phyloP scores from a whole-genome alignment of 2,888 invertebrate genomes.

The Lasioglossum pauxillum region DNA sequence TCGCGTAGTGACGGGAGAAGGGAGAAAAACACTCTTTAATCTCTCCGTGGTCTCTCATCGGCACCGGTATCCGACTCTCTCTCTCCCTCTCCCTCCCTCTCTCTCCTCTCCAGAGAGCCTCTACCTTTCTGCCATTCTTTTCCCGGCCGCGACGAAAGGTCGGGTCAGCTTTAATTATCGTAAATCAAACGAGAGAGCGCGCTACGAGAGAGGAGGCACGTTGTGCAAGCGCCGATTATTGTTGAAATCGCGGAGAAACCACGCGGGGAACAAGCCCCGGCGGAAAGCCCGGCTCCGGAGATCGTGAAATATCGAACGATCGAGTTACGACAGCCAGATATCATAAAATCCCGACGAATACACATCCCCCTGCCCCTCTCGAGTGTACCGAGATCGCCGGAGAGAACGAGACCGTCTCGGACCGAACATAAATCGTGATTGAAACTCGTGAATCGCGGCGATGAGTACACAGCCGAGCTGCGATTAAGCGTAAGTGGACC shows the following conservation, averaged over 20 bases:
- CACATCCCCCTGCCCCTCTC: neutral
- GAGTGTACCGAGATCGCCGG: neutral
- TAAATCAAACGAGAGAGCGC: constrained; percentile 80
- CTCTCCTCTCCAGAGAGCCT: neutral
- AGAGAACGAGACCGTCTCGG: neutral
- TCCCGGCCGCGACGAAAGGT: constrained; percentile 77
- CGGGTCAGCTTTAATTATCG: constrained; percentile 83
- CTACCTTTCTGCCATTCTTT: constrained; percentile 50
- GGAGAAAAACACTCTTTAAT: constrained; percentile 62
- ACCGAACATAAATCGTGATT: neutral
- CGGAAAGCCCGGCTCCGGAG: constrained; percentile 18
- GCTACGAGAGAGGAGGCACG: constrained; percentile 46
- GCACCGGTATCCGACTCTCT: constrained; percentile 23
- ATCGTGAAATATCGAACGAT: constrained; percentile 71
- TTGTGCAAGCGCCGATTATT: constrained; percentile 74
- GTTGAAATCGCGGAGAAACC: constrained; percentile 74
- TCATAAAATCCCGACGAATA: neutral
- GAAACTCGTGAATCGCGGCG: neutral
- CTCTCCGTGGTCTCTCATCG: constrained; percentile 66
- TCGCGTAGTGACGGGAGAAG: constrained; percentile 19
- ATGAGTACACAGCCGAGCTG: neutral
- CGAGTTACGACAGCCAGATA: constrained; percentile 48
- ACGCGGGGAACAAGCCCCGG: constrained; percentile 34
- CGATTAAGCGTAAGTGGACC: neutral
- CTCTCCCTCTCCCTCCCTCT: constrained; percentile 23